Evolutionary conservation across 2,888 invertebrate genomes (phyloP), one percentile per base, ranked within the genome.

Genomic region (Heliconius aoede): DNA sequence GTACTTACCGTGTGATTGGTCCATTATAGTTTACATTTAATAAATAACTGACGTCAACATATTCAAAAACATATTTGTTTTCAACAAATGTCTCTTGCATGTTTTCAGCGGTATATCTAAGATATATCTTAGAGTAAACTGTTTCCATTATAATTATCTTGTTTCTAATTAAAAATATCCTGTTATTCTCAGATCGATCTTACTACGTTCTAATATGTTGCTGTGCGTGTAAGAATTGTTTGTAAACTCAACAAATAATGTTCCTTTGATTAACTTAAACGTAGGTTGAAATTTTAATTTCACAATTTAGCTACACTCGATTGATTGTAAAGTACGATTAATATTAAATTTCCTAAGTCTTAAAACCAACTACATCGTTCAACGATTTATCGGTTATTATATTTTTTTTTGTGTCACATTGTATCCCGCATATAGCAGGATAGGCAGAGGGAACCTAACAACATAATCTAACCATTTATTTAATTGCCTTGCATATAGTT

Each of bases 91-190:
- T 86, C 84, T 88, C 87, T 87, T 84, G 87, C 86, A 86, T 93
- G 92, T 93, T 93, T 91, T 91, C 88, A 89, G 88, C 87, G 88
- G 85, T 85, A 88, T 90, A 90, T 46, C 18, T 46, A 30, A 30
- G 13, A 7, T 18, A 46, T 46, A 46, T 90, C 89, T 82, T 83
- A 78, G 81, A 80, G 84, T 84, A 86, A 85, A 86, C 88, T 89
- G 91, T 93, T 93, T 91, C 91, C 92, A 91, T 86, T 89, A 86
- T 87, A 24, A 36, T 93, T 94, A 93, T 94, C 93, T 90, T 89
- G 89, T 92, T 83, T 88, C 90, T 89, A 90, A 89, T 91, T 91
- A 90, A 91, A 91, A 91, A 90, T 90, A 89, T 90, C 90, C 88
- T 91, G 89, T 89, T 86, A 89, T 86, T 84, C 86, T 87, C 86